Conservation (phyloP, 2,113 vertebrate genomes). For the Chaetops frenatus region DNA sequence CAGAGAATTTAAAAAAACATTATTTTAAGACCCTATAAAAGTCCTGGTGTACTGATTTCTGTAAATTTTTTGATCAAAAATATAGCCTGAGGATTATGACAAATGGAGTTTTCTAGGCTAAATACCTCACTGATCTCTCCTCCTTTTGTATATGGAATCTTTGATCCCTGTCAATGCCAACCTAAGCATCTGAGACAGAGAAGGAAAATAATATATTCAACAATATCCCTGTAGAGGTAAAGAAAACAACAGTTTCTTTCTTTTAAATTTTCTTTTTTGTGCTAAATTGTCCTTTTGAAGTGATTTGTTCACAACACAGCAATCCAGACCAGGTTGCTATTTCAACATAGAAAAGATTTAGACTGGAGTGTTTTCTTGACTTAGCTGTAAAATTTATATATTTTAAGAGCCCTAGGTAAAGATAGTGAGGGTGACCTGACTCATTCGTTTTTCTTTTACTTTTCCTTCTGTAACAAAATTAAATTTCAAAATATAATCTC, state of each 20-base stretch:
- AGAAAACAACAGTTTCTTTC: background rate
- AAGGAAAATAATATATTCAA: background rate
- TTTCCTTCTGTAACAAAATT: background rate
- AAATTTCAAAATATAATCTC: background rate
- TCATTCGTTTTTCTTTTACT: background rate
- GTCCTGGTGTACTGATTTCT: background rate
- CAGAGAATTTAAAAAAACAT: background rate
- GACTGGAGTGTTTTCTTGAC: background rate
- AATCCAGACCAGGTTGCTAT: background rate
- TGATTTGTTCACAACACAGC: background rate
- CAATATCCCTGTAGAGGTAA: background rate
- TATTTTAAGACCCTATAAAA: background rate
- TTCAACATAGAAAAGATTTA: background rate
- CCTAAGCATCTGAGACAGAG: background rate
- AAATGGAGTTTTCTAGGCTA: background rate
- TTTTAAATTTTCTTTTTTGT: background rate
- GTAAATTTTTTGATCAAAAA: background rate
- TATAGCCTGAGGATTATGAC: background rate
- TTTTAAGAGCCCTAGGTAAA: background rate
- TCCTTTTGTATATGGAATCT: background rate
- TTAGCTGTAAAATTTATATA: background rate
- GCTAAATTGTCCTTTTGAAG: background rate
- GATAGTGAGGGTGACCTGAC: background rate
- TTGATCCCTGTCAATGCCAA: background rate
- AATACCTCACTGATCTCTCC: background rate